Conservation (phyloP, 2,888 invertebrate genomes). For the Myathropa florea region DNA sequence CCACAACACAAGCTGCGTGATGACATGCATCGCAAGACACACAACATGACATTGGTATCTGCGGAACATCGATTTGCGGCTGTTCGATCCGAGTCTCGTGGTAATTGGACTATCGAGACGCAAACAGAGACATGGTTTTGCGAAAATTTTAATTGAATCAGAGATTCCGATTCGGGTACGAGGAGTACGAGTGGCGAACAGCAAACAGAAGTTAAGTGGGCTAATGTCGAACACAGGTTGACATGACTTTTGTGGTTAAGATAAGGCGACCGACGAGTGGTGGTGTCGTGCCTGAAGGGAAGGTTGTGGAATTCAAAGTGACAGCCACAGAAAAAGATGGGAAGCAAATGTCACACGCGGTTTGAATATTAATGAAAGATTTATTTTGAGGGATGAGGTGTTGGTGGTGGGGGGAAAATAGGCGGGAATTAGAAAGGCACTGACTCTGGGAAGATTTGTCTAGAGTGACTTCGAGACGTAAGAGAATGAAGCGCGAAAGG, state of each 20-base stretch:
- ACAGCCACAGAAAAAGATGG: background rate
- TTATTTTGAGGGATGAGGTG: background rate
- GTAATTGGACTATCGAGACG: slow-evolving; percentile 32
- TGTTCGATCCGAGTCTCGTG: slow-evolving; percentile 12
- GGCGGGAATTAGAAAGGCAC: background rate
- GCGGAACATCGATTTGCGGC: slow-evolving; percentile 44
- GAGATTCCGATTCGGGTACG: background rate
- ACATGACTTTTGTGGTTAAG: slow-evolving; percentile 34
- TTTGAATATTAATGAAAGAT: background rate
- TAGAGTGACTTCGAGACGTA: background rate
- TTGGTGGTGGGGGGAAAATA: background rate
- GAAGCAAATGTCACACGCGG: background rate
- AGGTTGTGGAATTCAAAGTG: background rate
- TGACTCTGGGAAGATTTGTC: background rate
- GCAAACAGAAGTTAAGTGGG: slow-evolving; percentile 14
- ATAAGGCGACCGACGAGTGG: background rate
- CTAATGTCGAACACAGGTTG: slow-evolving; percentile 22
- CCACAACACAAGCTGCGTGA: slow-evolving; percentile 27
- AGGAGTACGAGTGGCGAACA: background rate
- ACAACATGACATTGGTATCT: background rate
- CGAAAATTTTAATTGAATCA: slow-evolving; percentile 33
- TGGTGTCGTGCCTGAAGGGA: background rate
- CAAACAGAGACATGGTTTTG: slow-evolving; percentile 5
- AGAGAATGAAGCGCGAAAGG: too few relatives aligned
- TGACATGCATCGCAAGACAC: slow-evolving; percentile 31